Conservation (phyloP, 2,888 invertebrate species). For the Phlogophora meticulosa region DNA sequence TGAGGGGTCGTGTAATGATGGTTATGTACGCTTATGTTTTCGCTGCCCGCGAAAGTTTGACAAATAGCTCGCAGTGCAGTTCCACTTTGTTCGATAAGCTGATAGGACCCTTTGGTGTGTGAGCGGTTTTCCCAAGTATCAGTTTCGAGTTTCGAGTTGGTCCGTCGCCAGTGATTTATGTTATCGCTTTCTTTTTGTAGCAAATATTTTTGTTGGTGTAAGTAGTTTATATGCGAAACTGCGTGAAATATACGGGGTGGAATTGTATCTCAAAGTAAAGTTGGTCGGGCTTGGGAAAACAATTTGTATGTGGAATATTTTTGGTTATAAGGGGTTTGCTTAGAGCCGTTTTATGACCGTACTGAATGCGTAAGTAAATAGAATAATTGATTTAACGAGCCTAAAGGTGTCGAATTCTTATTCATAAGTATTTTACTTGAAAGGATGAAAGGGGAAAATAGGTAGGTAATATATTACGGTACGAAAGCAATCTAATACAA, state of each 20-base stretch:
- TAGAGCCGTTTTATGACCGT: conserved; percentile 8
- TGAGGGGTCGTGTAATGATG: conserved; percentile 66
- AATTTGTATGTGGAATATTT: conserved; percentile 40
- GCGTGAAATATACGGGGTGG: conserved; percentile 50
- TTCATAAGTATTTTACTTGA: conserved; percentile 13
- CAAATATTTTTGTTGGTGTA: conserved; percentile 70
- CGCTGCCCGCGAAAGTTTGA: conserved; percentile 83
- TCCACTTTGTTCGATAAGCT: conserved; percentile 81
- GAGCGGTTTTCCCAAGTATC: conserved; percentile 76
- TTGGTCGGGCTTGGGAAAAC: conserved; percentile 30
- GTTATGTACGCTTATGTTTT: conserved; percentile 78
- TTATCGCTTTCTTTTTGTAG: conserved; percentile 67
- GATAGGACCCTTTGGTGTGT: conserved; percentile 76
- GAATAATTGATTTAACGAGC: conserved; percentile 25
- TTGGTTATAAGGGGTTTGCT: conserved; percentile 24
- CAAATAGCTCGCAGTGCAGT: conserved; percentile 84
- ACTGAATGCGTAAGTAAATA: conserved; percentile 36
- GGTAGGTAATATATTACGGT: not conserved
- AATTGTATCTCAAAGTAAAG: conserved; percentile 44
- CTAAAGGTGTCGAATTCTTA: conserved; percentile 11
- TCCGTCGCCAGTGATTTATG: conserved; percentile 75
- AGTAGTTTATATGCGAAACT: conserved; percentile 55
- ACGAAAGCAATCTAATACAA: too few species aligned
- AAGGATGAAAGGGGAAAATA: conserved; percentile 1
- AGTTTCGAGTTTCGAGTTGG: conserved; percentile 74